Percentiles rank a stretch among this genome's conserved stretches.
phyloP scores from a whole-genome alignment of 2,888 invertebrate species.

The Hoplodrina ambigua region DNA sequence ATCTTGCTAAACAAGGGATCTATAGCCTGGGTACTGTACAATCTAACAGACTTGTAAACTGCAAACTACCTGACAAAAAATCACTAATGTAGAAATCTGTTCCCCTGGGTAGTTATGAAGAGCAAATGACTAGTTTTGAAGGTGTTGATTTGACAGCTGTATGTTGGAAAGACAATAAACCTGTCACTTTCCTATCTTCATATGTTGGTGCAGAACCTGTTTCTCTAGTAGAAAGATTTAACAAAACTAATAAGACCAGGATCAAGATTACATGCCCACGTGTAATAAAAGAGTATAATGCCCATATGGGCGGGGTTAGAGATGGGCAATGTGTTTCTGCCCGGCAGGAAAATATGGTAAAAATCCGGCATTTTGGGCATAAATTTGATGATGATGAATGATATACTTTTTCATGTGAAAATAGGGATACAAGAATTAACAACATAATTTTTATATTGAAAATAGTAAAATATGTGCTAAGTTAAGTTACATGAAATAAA shows the following conservation, averaged over 20 bases:
- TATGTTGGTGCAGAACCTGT: conserved; percentile 68
- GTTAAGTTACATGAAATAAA: no score
- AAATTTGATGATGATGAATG: no score
- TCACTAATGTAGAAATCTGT: conserved; percentile 65
- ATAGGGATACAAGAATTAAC: no score
- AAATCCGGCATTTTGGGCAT: no score
- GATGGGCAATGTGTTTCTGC: no score
- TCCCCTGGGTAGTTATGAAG: conserved; percentile 65
- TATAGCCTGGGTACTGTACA: conserved; percentile 61
- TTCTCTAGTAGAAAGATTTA: conserved; percentile 59
- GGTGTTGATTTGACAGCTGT: conserved; percentile 67
- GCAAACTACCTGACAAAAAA: conserved; percentile 68
- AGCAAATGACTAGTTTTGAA: conserved; percentile 64
- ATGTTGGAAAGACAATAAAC: conserved; percentile 71
- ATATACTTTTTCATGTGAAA: no score
- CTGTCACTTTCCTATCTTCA: conserved; percentile 67
- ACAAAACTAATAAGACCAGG: conserved; percentile 60
- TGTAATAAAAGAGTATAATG: conserved; percentile 69
- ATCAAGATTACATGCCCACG: conserved; percentile 61
- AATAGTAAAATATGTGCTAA: no score
- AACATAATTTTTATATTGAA: no score
- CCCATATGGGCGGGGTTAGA: no score
- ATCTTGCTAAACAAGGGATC: conserved; percentile 67
- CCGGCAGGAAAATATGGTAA: no score
- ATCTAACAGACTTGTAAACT: conserved; percentile 58